Conservation (phyloP, 2,797 vertebrate genomes). For the Argyrosomus regius region DNA sequence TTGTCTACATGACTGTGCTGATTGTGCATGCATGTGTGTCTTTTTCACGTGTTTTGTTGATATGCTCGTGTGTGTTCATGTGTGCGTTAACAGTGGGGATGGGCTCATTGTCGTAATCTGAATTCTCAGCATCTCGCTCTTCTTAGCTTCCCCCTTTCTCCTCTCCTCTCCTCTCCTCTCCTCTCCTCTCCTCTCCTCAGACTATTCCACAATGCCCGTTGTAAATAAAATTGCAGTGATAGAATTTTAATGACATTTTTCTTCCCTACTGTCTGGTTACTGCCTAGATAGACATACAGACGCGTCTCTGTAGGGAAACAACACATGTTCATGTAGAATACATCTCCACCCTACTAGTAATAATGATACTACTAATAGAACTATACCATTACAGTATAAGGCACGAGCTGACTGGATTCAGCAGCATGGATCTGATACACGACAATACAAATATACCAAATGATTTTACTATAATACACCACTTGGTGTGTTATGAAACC, state of each 20-base stretch:
- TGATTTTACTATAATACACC: not conserved
- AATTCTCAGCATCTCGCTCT: conserved; percentile 71
- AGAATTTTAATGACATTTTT: conserved; percentile 74
- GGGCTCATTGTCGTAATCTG: conserved; percentile 61
- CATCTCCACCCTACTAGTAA: not conserved
- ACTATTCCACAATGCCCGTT: conserved; percentile 61
- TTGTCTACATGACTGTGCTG: conserved; percentile 11
- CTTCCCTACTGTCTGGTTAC: conserved; percentile 49
- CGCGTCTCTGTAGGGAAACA: conserved; percentile 42
- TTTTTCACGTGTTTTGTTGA: conserved; percentile 1
- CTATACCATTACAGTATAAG: not conserved
- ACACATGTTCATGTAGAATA: conserved; percentile 17
- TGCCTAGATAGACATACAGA: conserved; percentile 44
- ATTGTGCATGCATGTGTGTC: not conserved
- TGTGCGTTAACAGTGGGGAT: conserved; percentile 44
- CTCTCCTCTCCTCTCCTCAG: conserved; percentile 49
- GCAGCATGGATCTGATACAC: not conserved
- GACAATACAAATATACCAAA: not conserved
- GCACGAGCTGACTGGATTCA: conserved; percentile 1
- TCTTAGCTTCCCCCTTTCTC: conserved; percentile 57
- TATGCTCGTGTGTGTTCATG: conserved; percentile 25
- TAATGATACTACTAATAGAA: conserved; percentile 14
- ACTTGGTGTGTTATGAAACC: not conserved
- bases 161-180: conserved; percentile 39
- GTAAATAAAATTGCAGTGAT: conserved; percentile 74